phyloP scores from a whole-genome alignment of 2,797 vertebrate species.

The Columba guinea region DNA sequence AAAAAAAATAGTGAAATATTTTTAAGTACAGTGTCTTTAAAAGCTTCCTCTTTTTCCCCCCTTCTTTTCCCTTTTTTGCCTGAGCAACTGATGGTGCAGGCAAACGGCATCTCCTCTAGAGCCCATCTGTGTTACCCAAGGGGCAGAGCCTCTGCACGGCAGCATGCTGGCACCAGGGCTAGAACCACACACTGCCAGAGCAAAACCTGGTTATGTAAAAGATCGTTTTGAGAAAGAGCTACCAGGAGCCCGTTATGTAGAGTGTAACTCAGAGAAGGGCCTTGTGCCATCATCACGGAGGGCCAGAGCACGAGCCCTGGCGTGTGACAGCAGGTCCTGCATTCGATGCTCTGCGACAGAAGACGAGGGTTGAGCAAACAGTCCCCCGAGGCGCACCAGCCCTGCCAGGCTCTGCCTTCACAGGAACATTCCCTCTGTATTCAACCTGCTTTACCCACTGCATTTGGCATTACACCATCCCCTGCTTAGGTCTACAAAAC shows the following conservation, averaged over 20 bases:
- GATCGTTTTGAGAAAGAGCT: neutral
- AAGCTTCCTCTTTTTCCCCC: neutral
- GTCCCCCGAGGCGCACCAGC: rapidly evolving
- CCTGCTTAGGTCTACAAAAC: neutral
- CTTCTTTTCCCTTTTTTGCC: neutral
- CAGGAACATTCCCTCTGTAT: rapidly evolving
- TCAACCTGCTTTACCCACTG: rapidly evolving
- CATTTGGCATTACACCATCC: neutral
- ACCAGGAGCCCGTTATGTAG: neutral
- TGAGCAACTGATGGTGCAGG: rapidly evolving
- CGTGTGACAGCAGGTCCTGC: rapidly evolving
- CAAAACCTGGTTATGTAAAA: rapidly evolving
- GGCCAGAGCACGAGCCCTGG: neutral
- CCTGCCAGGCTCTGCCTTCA: rapidly evolving
- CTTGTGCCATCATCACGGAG: neutral
- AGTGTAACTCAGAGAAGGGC: neutral
- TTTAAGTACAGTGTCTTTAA: neutral
- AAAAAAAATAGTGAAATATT: neutral
- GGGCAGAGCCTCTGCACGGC: neutral
- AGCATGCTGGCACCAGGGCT: neutral
- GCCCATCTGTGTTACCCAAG: rapidly evolving
- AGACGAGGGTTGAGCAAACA: neutral
- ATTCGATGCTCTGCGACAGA: rapidly evolving
- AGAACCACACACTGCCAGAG: rapidly evolving
- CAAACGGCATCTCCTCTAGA: neutral